phyloP scores from a whole-genome alignment of 2,888 invertebrate species.

The Epirrhoe alternata region DNA sequence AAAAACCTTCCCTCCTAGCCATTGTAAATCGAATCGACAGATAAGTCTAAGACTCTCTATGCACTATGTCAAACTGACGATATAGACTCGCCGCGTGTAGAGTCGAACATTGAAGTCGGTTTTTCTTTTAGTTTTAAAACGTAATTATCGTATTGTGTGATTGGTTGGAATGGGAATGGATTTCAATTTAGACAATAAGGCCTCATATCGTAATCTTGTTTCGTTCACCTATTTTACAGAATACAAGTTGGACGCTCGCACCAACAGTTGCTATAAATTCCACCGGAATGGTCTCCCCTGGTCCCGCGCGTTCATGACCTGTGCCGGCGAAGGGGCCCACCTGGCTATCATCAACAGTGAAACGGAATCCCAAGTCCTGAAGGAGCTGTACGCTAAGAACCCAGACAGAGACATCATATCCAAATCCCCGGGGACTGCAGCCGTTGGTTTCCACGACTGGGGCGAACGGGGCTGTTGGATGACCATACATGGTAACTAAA shows the following conservation, averaged over 20 bases:
- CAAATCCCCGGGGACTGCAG: constrained; percentile 43
- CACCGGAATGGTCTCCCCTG: constrained; percentile 55
- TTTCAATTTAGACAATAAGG: too few species aligned
- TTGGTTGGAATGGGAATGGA: too few species aligned
- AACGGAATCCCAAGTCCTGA: constrained; percentile 48
- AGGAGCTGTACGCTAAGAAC: constrained; percentile 48
- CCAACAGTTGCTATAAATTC: constrained; percentile 65
- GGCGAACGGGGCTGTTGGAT: constrained; percentile 52
- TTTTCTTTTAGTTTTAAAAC: too few species aligned
- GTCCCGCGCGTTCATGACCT: constrained; percentile 59
- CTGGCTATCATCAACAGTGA: constrained; percentile 62
- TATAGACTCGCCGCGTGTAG: too few species aligned
- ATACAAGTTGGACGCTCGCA: constrained; percentile 51
- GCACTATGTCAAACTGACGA: too few species aligned
- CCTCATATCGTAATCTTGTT: too few species aligned
- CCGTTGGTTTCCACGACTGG: constrained; percentile 56
- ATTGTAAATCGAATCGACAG: too few species aligned
- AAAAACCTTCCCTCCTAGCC: too few species aligned
- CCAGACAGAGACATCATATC: constrained; percentile 38
- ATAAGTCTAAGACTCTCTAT: too few species aligned
- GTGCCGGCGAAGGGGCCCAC: constrained; percentile 60
- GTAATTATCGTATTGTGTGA: too few species aligned
- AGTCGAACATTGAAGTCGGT: too few species aligned
- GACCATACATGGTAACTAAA: constrained; percentile 53
- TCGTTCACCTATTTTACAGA: constrained; percentile 42